Evolutionary conservation across 2,797 vertebrate genomes (phyloP).

Genomic region (Ctenopoma kingsleyae): DNA sequence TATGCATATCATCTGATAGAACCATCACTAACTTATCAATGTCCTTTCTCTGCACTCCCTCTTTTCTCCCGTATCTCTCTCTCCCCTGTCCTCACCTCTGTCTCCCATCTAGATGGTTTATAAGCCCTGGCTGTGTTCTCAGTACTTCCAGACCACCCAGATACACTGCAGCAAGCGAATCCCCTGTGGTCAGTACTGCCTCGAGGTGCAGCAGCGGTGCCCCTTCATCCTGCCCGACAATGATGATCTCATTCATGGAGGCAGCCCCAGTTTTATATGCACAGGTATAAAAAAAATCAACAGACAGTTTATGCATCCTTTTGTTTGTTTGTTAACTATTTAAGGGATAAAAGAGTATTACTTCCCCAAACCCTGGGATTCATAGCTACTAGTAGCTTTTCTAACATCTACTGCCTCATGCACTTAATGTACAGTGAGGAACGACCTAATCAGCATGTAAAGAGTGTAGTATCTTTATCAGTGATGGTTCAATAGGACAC

Average conservation of each 20-base stretch:
- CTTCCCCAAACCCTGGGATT: conserved; percentile 14
- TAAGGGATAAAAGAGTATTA: conserved; percentile 7
- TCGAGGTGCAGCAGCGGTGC: conserved; percentile 98
- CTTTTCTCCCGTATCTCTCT: not conserved
- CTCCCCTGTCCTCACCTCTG: conserved; percentile 48
- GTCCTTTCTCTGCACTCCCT: conserved; percentile 38
- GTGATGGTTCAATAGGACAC: not conserved
- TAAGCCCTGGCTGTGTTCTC: conserved; percentile 99
- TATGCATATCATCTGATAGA: conserved; percentile 15
- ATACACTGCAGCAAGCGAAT: conserved; percentile 97
- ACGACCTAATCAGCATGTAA: not conserved
- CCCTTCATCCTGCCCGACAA: conserved; percentile 99
- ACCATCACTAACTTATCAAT: conserved; percentile 60
- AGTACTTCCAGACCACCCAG: conserved; percentile 98
- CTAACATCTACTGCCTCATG: not conserved
- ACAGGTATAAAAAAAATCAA: conserved; percentile 87
- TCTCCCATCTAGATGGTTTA: conserved; percentile 91
- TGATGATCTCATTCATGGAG: conserved; percentile 98
- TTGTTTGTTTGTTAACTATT: conserved; percentile 9
- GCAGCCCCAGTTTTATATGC: conserved; percentile 99
- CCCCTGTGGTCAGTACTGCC: conserved; percentile 98
- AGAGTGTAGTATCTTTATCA: not conserved
- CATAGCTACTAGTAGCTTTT: conserved; percentile 3
- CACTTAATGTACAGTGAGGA: not conserved
- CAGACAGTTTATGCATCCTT: not conserved